Percentiles rank a stretch among this genome's conserved stretches.
Conservation (phyloP, 2,113 vertebrate genomes). For the Alosa alosa region DNA sequence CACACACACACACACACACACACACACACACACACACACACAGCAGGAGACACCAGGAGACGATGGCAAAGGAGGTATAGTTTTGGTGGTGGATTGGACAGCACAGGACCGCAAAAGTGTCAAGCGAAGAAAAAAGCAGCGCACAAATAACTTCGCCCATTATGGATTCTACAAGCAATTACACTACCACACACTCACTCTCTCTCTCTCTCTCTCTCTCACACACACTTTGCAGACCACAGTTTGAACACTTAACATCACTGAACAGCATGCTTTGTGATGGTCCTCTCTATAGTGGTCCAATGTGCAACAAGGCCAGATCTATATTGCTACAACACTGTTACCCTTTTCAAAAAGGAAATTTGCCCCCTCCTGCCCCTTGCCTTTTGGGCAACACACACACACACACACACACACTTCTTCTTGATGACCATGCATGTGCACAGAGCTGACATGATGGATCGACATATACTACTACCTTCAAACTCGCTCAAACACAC, state of each 20-base stretch:
- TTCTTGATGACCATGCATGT: neutral
- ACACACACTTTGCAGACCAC: conserved; percentile 18
- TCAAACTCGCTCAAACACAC: neutral
- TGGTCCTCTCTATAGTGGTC: conserved; percentile 25
- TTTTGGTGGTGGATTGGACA: conserved; percentile 24
- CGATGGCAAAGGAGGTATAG: conserved; percentile 28
- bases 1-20: conserved; percentile 1
- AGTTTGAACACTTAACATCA: conserved; percentile 8
- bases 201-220: neutral
- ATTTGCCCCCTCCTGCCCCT: neutral
- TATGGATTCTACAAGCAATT: conserved; percentile 11
- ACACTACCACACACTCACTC: neutral
- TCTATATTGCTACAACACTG: conserved; percentile 34
- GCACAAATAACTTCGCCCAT: neutral
- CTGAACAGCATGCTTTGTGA: conserved; percentile 37
- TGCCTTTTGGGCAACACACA: neutral
- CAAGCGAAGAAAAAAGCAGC: neutral
- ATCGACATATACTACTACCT: neutral
- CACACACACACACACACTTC: neutral
- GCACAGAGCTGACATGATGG: neutral
- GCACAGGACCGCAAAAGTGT: neutral
- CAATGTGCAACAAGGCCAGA: conserved; percentile 29
- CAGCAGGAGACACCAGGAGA: neutral
- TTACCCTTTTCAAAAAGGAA: neutral
- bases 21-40: conserved; percentile 22